phyloP scores from a whole-genome alignment of 2,113 vertebrate species.

The Paramormyrops kingsleyae region DNA sequence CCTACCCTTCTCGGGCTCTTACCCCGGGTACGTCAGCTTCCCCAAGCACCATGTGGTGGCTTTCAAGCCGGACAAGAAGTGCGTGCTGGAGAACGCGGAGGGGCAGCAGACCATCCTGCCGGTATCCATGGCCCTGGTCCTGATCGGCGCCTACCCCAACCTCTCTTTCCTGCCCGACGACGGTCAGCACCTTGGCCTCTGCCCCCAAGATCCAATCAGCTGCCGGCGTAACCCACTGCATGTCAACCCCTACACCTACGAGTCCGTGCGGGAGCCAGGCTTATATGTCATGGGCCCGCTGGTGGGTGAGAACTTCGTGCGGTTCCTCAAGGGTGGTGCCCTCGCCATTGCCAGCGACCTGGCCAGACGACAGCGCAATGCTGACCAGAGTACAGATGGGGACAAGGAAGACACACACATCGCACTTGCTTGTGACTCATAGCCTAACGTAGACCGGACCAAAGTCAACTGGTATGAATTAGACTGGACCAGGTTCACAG shows the following conservation, averaged over 20 bases:
- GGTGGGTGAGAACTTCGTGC: slow-evolving; percentile 71
- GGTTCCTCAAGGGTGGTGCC: slow-evolving; percentile 68
- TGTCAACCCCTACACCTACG: slow-evolving; percentile 59
- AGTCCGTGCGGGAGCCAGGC: slow-evolving; percentile 42
- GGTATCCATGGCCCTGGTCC: slow-evolving; percentile 62
- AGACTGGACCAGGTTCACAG: neutral
- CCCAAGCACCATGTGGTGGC: slow-evolving; percentile 51
- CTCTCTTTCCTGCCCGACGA: slow-evolving; percentile 56
- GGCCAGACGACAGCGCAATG: slow-evolving; percentile 32
- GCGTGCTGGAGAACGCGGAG: slow-evolving; percentile 51
- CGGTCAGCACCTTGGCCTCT: slow-evolving; percentile 40
- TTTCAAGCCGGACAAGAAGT: slow-evolving; percentile 58
- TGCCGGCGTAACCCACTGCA: slow-evolving; percentile 65
- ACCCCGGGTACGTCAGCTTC: slow-evolving; percentile 64
- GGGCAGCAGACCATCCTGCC: slow-evolving; percentile 48
- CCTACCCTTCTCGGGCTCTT: slow-evolving; percentile 37
- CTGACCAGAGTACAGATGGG: neutral
- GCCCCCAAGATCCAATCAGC: slow-evolving; percentile 45
- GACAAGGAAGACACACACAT: neutral
- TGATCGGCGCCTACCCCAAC: slow-evolving; percentile 65
- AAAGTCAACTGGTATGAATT: neutral
- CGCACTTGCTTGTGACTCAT: neutral
- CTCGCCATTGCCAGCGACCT: slow-evolving; percentile 60
- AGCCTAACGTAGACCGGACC: neutral
- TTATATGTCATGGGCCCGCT: slow-evolving; percentile 69